phyloP scores from a whole-genome alignment of 2,888 invertebrate species.

The Oscheius onirici region DNA sequence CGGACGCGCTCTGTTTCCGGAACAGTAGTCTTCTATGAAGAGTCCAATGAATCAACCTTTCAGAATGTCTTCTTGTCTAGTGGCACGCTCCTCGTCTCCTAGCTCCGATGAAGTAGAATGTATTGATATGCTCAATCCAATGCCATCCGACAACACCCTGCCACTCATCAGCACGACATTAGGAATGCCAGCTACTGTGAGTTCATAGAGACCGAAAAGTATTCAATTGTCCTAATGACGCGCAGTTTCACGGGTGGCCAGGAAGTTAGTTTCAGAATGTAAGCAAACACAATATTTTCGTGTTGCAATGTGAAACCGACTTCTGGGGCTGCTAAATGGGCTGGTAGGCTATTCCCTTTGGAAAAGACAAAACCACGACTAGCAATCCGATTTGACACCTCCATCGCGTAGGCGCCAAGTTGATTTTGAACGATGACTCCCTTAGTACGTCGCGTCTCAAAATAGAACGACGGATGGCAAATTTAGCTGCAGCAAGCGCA shows the following conservation, averaged over 20 bases:
- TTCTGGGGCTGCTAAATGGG: background rate
- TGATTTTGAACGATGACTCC: constrained; percentile 21
- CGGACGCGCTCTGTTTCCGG: constrained; percentile 2
- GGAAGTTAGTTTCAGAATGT: background rate
- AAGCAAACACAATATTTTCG: background rate
- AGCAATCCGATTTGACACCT: constrained; percentile 25
- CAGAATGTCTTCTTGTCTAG: constrained; percentile 27
- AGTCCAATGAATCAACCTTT: background rate
- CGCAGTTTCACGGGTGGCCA: background rate
- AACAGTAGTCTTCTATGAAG: background rate
- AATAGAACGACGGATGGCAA: constrained; percentile 3
- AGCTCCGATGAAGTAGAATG: constrained; percentile 41
- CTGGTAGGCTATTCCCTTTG: background rate
- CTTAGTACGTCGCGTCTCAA: background rate
- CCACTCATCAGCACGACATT: constrained; percentile 47
- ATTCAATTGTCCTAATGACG: background rate
- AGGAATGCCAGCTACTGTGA: constrained; percentile 50
- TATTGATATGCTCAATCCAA: constrained; percentile 45
- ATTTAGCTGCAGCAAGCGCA: background rate
- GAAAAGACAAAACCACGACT: constrained; percentile 2
- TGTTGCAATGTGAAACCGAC: background rate
- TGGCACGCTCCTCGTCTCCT: constrained; percentile 25
- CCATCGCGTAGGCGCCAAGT: constrained; percentile 7
- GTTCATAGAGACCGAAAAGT: constrained; percentile 2
- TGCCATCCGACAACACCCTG: constrained; percentile 43